Evolutionary conservation across 2,797 vertebrate species (phyloP).

Genomic region (Myiotriccus ornatus): DNA sequence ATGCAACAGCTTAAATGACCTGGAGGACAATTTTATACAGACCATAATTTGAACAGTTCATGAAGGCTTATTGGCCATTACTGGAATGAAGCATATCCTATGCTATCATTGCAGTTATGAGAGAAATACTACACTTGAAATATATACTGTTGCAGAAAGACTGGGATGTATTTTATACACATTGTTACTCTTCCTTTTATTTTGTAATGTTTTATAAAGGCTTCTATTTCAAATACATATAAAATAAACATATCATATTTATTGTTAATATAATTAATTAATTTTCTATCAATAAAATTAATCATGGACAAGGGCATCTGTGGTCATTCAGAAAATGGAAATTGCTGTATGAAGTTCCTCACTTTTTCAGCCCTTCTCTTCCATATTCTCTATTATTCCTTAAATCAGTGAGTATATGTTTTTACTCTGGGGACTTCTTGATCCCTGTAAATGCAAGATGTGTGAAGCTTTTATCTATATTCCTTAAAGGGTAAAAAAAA

Average conservation of each 20-base stretch:
- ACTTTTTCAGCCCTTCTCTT: not conserved
- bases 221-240: not conserved
- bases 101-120: not conserved
- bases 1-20: not conserved
- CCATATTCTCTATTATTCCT: not conserved
- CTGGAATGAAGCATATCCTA: not conserved
- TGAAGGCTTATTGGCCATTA: not conserved
- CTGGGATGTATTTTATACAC: not conserved
- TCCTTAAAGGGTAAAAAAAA: not conserved
- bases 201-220: not conserved
- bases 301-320: not conserved
- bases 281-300: not conserved
- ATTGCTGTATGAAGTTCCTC: not conserved
- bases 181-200: not conserved
- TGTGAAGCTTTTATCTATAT: slow-evolving; percentile 23
- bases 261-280: not conserved
- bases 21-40: not conserved
- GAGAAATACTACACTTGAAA: not conserved
- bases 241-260: not conserved
- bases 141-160: not conserved
- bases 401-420: not conserved
- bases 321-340: not conserved
- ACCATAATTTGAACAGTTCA: not conserved
- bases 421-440: not conserved
- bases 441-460: not conserved